Conservation (phyloP, 2,797 vertebrate genomes). For the Holocentrus rufus region DNA sequence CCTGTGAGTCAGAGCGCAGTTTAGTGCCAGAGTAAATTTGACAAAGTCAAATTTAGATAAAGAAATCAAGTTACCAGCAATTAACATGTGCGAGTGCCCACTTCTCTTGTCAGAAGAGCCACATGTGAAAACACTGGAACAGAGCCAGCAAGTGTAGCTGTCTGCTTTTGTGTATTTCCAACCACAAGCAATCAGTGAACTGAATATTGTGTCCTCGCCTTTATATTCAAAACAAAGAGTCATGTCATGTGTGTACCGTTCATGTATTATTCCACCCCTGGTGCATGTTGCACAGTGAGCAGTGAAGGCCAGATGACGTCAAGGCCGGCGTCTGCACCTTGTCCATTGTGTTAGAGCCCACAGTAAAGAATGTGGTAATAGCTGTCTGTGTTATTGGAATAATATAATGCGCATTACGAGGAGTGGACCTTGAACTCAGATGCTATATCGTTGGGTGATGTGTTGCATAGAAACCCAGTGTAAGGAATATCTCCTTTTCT, state of each 20-base stretch:
- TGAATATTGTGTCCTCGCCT: no score
- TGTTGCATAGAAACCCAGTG: constrained; percentile 32
- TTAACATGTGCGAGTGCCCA: no score
- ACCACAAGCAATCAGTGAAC: no score
- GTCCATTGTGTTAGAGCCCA: constrained; percentile 20
- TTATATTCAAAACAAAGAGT: neutral
- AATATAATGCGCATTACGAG: constrained; percentile 23
- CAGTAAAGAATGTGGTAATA: constrained; percentile 23
- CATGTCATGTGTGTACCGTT: neutral
- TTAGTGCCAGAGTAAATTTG: no score
- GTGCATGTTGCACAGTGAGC: neutral
- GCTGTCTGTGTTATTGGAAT: constrained; percentile 24
- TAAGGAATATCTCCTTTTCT: constrained; percentile 32
- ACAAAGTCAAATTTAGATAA: no score
- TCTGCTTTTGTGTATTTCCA: no score
- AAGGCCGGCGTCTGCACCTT: constrained; percentile 14
- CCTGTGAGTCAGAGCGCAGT: no score
- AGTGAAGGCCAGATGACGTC: neutral
- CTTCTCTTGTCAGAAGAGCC: no score
- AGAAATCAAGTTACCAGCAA: no score
- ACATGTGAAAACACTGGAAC: no score
- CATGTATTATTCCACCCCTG: neutral
- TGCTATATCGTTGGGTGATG: constrained; percentile 44
- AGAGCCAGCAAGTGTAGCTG: no score
- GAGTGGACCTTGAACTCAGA: constrained; percentile 52